Evolutionary conservation across 2,113 vertebrate species (phyloP).

Genomic region (Thalassoma bifasciatum): DNA sequence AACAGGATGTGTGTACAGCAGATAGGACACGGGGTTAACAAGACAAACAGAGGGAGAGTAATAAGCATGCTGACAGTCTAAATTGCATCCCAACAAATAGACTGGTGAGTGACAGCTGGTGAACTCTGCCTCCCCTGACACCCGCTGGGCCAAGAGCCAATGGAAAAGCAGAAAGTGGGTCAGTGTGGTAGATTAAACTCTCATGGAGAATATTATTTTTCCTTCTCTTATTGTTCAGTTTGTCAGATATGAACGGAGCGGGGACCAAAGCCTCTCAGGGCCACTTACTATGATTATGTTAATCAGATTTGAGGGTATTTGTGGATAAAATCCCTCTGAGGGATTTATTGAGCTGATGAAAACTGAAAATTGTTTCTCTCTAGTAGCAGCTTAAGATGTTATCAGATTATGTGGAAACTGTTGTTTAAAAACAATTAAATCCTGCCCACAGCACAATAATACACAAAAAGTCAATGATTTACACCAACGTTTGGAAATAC

Average conservation of each 20-base stretch:
- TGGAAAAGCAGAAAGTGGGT: constrained; percentile 54
- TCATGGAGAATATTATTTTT: constrained; percentile 31
- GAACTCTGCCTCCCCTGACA: constrained; percentile 39
- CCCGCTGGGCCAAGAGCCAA: constrained; percentile 47
- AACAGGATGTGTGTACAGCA: not conserved
- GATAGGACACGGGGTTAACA: not conserved
- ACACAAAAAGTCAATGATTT: not conserved
- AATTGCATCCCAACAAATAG: constrained; percentile 39
- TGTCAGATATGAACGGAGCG: constrained; percentile 31
- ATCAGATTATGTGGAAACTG: constrained; percentile 2
- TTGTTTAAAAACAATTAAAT: not conserved
- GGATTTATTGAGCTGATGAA: constrained; percentile 42
- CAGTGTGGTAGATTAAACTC: constrained; percentile 36
- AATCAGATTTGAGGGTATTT: constrained; percentile 59
- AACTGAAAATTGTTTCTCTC: constrained; percentile 10
- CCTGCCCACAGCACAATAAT: not conserved
- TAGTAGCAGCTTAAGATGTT: not conserved
- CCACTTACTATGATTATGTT: constrained; percentile 63
- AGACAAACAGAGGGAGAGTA: not conserved
- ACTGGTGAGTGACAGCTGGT: constrained; percentile 61
- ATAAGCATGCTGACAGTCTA: constrained; percentile 44
- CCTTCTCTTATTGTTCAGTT: constrained; percentile 37
- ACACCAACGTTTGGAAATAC: not conserved
- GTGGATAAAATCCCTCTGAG: constrained; percentile 35
- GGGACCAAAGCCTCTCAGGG: constrained; percentile 47